Base-by-base conservation (phyloP, 2,797 vertebrate genomes). In the Nyctibius grandis region DNA sequence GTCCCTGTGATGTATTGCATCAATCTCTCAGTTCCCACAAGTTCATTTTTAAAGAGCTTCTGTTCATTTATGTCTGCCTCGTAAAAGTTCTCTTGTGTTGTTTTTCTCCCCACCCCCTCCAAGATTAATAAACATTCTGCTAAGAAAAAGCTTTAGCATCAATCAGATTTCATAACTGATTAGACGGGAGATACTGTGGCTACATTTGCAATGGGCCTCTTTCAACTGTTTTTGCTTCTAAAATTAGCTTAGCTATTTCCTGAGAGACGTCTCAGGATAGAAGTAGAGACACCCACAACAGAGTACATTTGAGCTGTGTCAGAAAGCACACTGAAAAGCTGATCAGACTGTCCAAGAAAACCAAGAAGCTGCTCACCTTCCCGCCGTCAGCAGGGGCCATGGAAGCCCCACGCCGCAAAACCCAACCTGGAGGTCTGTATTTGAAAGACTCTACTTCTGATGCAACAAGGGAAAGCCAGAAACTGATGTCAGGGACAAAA, bases 231-330 rank as follows among this genome's bases (percentile, higher is more conserved):
- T 94, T 75, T 72, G 74, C 72, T 96, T 91, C 94, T 95, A 94
- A 96, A 96, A 92, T 95, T 95, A 96, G 81, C 64, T 4, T 11
- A 80, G 88, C 72, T 83, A 57, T 92, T 96, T 96, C 95, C 95
- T 47, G 18, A 88, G 83, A 59, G 83, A 36, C 70, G 81, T 50
- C 83, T 82, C 47, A 23, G 63, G 85, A 26, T 3, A 59, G 70
- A 51, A 65, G 63, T 5, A 69, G 82, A 63, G 57, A 38, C 65
- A 8, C 38, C 34, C 47, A 18, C 4, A 13, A 45, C 1, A 9
- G 81, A 42, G 51, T 12, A 25, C 4, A 1, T 45, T 22, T 16
- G 26, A 63, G 78, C 60, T 45, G n/a, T 44, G 47, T 36, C 12
- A 20, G 73, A 54, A 42, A 53, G 38, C 48, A 22, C 31, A 2